Evolutionary conservation across 2,113 vertebrate species (phyloP).

Genomic region (Pterocles orientalis): DNA sequence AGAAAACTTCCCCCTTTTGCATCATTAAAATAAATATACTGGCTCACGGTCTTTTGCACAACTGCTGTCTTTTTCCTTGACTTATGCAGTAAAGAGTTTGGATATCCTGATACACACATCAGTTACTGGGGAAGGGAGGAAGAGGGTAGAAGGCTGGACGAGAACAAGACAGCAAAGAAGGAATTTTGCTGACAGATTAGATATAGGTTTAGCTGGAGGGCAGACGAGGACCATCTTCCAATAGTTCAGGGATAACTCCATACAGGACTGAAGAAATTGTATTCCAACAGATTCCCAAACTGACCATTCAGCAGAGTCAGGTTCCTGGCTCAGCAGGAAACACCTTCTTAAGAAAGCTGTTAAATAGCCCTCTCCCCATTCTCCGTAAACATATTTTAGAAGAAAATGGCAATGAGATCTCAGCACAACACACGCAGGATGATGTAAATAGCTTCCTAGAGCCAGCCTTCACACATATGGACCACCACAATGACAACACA

Average conservation of each 20-base stretch:
- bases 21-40: no score
- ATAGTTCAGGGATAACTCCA: not conserved
- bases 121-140: not conserved
- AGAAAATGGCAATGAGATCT: not conserved
- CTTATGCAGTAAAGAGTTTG: not conserved
- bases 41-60: not conserved
- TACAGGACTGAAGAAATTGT: not conserved
- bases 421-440: not conserved
- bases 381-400: not conserved
- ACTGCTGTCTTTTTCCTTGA: not conserved
- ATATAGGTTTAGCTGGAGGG: not conserved
- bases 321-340: not conserved
- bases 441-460: not conserved
- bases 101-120: not conserved
- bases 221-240: not conserved
- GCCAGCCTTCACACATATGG: not conserved
- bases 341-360: not conserved
- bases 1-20: not conserved
- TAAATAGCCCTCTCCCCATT: not conserved
- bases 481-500: no score
- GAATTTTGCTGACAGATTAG: not conserved
- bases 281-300: not conserved
- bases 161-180: not conserved
- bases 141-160: not conserved
- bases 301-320: not conserved